These are phyloP conservation scores for Lasioglossum vierecki DNA, from an alignment of 2,888 invertebrate species.

Conservation along the genomic window DNA sequence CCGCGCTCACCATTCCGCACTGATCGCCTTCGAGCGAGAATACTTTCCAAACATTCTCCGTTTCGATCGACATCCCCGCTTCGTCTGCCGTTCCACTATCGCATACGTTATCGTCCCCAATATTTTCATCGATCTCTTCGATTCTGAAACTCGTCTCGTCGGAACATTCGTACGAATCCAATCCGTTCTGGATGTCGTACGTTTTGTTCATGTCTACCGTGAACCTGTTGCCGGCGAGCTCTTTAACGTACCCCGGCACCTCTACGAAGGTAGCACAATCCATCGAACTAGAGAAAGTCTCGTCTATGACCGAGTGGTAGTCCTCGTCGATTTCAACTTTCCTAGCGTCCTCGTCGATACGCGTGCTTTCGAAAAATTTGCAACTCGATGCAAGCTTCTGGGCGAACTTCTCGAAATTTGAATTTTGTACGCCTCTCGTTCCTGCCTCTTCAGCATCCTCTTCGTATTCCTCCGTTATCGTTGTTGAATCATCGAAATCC, in stretches of 20 bases:
- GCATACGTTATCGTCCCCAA: too few species aligned
- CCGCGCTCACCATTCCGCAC: background rate
- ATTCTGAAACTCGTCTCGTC: background rate
- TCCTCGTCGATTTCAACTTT: background rate
- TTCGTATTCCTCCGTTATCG: background rate
- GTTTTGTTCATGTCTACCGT: background rate
- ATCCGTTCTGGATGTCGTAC: background rate
- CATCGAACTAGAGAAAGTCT: too few species aligned
- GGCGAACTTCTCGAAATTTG: background rate
- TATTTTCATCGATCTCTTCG: background rate
- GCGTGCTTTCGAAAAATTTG: background rate
- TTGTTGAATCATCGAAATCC: background rate
- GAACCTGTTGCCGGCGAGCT: too few species aligned
- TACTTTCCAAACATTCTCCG: background rate
- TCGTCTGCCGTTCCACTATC: background rate
- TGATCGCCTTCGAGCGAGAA: background rate
- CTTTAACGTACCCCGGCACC: too few species aligned
- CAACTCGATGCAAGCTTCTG: background rate
- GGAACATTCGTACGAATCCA: background rate
- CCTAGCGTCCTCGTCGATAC: background rate
- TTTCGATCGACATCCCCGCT: background rate
- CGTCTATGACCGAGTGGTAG: background rate
- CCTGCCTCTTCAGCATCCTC: background rate
- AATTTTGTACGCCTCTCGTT: background rate
- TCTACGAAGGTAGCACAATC: background rate